Evolutionary conservation across 1,140 invertebrate genomes (phyloP), one percentile per base, ranked within the genome.

Genomic region (Drosophila nannoptera): DNA sequence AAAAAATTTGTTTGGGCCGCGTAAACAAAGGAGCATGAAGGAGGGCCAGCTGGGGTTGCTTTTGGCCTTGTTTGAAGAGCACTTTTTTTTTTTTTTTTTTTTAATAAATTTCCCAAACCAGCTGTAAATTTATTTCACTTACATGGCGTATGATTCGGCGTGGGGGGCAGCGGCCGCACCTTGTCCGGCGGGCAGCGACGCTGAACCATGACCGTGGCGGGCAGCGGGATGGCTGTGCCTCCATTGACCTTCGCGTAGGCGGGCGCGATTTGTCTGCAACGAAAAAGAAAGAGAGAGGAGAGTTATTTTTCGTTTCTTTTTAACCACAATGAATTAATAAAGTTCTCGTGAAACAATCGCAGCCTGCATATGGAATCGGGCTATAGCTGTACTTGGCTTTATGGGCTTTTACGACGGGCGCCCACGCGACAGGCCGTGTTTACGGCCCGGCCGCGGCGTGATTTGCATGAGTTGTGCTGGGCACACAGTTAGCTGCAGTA

Each of bases 101-200:
- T 84, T 80, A 84, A 83, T 80, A 86, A 72, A 77, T 81, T 81
- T 75, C 73, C 54, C 73, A 73, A 29, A 60, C 70, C 63, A 32
- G 8, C 9, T 53, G 48, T 7, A 14, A 36, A 42, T 32, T 65
- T 56, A 52, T 16, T 69, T 73, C 69, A 89, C 88, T 89, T 78
- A 89, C 88, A 87, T 77, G 90, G 92, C 87, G 90, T 90, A 77
- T 93, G 92, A 69, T 90, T 91, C 65, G 92, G 91, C 6, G 92
- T 92, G 35, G 92, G 90, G 3, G 93, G 92, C 70, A 93, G 90
- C 7, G 94, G 94, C 70, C 94, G 91, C 74, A 93, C 91, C 91
- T 95, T 95, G 90, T 94, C 94, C 73, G 94, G 94, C 42, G 93
- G 93, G 84, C 93, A 94, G 90, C 93, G 91, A 73, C 94, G 91